Evolutionary conservation across 2,113 vertebrate genomes (phyloP).

Genomic region (Neoarius graeffei): DNA sequence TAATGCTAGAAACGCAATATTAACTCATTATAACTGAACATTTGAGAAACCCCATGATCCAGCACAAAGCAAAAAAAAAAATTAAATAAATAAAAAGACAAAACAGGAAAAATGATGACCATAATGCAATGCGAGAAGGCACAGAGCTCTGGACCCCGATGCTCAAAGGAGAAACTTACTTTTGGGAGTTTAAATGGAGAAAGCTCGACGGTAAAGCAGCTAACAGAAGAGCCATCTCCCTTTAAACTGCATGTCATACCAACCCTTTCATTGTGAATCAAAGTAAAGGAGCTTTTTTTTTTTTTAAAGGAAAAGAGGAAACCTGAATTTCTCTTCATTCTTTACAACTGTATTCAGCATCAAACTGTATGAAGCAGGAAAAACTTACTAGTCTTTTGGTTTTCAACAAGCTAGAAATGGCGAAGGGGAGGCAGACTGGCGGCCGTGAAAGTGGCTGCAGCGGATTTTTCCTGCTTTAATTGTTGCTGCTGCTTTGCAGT

Average conservation of each 20-base stretch:
- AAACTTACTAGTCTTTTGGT: slow-evolving; percentile 99
- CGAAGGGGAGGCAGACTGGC: slow-evolving; percentile 99
- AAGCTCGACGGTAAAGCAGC: background rate
- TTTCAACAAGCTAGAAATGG: slow-evolving; percentile 99
- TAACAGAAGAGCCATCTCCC: slow-evolving; percentile 35
- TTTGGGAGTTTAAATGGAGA: slow-evolving; percentile 26
- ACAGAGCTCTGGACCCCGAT: slow-evolving; percentile 25
- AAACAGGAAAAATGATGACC: background rate
- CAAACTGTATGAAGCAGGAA: slow-evolving; percentile 99
- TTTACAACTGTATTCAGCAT: slow-evolving; percentile 96
- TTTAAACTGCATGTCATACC: slow-evolving; percentile 55
- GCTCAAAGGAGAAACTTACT: slow-evolving; percentile 11
- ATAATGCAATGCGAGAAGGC: slow-evolving; percentile 13
- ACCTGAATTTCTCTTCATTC: slow-evolving; percentile 94
- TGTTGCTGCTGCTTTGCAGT: slow-evolving; percentile 98
- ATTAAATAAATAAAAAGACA: background rate
- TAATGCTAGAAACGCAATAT: background rate
- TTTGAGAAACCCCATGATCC: background rate
- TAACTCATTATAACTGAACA: background rate
- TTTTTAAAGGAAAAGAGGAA: slow-evolving; percentile 74
- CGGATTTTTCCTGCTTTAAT: slow-evolving; percentile 99
- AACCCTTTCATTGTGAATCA: slow-evolving; percentile 27
- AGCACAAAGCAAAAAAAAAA: slow-evolving; percentile 4
- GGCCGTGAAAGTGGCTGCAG: slow-evolving; percentile 92
- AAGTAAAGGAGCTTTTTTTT: slow-evolving; percentile 81